These are phyloP conservation scores for Mayetiola destructor DNA, from an alignment of 2,888 invertebrate species.

Conservation along the genomic window DNA sequence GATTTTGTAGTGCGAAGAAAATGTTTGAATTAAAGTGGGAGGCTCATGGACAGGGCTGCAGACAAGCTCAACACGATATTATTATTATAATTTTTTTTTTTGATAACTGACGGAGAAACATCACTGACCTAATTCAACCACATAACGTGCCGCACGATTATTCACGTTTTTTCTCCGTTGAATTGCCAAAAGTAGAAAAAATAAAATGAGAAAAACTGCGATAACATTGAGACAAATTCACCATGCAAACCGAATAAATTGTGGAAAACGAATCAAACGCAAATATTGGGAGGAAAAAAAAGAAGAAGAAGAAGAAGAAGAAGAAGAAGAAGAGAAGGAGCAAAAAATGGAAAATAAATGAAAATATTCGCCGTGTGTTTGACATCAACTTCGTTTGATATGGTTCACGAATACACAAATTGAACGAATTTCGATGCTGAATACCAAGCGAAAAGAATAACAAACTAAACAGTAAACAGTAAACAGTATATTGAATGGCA, in stretches of 20 bases:
- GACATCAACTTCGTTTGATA: neutral
- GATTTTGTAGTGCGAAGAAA: no score
- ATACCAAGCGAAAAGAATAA: neutral
- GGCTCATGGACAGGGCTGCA: no score
- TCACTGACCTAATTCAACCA: no score
- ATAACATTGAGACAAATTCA: neutral
- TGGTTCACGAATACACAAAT: neutral
- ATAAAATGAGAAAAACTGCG: neutral
- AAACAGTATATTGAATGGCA: conserved; percentile 15
- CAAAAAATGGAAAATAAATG: no score
- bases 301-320: no score
- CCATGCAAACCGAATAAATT: conserved; percentile 4
- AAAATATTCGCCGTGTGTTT: no score
- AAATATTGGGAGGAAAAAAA: conserved; percentile 3
- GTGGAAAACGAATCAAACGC: conserved; percentile 5
- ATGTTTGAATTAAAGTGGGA: no score
- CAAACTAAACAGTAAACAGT: neutral
- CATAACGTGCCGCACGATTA: neutral
- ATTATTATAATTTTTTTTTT: no score
- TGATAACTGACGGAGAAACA: no score
- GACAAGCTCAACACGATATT: no score
- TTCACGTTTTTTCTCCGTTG: neutral
- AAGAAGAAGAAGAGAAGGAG: no score
- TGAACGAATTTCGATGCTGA: neutral
- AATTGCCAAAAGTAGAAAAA: neutral